These are phyloP conservation scores for Oceanites oceanicus DNA, from an alignment of 2,113 vertebrate species.

Conservation along the genomic window DNA sequence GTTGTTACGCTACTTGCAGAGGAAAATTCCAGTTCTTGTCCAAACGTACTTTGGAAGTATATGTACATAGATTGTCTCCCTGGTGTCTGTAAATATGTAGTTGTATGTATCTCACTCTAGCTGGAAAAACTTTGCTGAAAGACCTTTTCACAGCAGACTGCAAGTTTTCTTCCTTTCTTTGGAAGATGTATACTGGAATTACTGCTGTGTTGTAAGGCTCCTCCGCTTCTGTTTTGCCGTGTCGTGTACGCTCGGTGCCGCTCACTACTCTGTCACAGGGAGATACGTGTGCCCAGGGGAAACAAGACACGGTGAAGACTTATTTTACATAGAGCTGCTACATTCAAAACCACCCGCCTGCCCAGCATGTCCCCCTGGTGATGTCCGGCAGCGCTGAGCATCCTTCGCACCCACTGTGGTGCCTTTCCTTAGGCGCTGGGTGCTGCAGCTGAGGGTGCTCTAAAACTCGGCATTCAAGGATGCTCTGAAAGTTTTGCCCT, in stretches of 20 bases:
- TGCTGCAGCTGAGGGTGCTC: background rate
- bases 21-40: constrained; percentile 14
- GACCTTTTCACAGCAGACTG: background rate
- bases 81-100: background rate
- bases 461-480: background rate
- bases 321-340: background rate
- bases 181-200: background rate
- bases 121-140: background rate
- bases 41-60: background rate
- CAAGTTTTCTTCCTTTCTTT: background rate
- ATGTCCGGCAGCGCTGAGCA: background rate
- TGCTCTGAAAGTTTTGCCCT: background rate
- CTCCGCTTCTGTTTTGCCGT: background rate
- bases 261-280: background rate
- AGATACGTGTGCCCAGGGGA: background rate
- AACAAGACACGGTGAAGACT: background rate
- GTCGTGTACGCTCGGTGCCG: rapidly evolving
- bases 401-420: background rate
- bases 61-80: background rate
- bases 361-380: rapidly evolving
- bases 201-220: background rate
- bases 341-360: rapidly evolving
- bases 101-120: background rate
- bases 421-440: background rate
- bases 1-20: background rate